These are phyloP conservation scores for Microctenopoma lineatum DNA, from an alignment of 2,797 vertebrate species.

Conservation along the genomic window DNA sequence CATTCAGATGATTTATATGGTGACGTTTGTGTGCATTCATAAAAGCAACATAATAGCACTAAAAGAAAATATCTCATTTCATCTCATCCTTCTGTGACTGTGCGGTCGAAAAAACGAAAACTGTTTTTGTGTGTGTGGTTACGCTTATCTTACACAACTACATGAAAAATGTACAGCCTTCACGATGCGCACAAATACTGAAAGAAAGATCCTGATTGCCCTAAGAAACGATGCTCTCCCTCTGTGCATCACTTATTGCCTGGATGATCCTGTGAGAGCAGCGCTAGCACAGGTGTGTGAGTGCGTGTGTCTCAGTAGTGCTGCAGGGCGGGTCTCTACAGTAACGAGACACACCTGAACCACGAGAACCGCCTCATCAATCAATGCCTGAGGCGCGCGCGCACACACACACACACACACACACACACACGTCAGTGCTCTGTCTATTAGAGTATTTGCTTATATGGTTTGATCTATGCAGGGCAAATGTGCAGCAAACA, in stretches of 20 bases:
- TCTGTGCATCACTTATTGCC: constrained; percentile 32
- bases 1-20: not conserved
- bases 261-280: constrained; percentile 15
- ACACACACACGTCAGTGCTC: constrained; percentile 9
- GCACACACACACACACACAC: constrained; percentile 20
- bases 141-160: constrained; percentile 1
- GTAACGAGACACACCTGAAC: constrained; percentile 51
- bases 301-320: constrained; percentile 1
- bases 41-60: not conserved
- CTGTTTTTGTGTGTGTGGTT: not conserved
- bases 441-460: constrained; percentile 22
- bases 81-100: not conserved
- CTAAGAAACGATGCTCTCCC: constrained; percentile 26
- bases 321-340: constrained; percentile 28
- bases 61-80: not conserved
- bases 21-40: not conserved
- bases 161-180: constrained; percentile 26
- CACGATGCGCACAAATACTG: constrained; percentile 3
- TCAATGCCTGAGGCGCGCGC: constrained; percentile 16
- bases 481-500: not conserved
- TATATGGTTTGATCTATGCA: constrained; percentile 31
- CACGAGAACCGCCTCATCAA: constrained; percentile 42
- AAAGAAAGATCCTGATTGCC: constrained; percentile 21
- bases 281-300: not conserved
- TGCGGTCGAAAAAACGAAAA: not conserved